Evolutionary conservation across 2,888 invertebrate species (phyloP).

Genomic region (Craniophora ligustri): DNA sequence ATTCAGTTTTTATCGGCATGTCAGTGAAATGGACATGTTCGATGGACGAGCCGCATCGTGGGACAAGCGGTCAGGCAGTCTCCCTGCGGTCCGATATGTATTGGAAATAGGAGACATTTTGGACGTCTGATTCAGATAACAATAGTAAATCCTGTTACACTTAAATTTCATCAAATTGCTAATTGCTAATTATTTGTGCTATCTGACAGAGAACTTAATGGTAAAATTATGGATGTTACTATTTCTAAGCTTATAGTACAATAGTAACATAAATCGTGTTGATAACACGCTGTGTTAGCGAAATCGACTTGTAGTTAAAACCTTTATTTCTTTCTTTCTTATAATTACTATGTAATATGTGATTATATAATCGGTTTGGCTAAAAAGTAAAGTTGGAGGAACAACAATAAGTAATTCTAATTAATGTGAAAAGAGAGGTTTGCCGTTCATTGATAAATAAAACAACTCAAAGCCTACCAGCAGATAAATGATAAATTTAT

Average conservation of each 20-base stretch:
- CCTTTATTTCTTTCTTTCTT: too few relatives aligned
- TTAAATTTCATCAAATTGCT: constrained; percentile 1
- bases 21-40: constrained; percentile 65
- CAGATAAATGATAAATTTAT: background rate
- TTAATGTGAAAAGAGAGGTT: background rate
- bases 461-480: background rate
- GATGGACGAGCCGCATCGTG: constrained; percentile 67
- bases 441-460: background rate
- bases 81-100: constrained; percentile 33
- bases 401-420: background rate
- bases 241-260: background rate
- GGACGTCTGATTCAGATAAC: constrained; percentile 9
- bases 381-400: background rate
- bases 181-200: too few relatives aligned
- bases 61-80: constrained; percentile 50
- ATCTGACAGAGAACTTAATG: too few relatives aligned
- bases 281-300: background rate
- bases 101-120: constrained; percentile 34
- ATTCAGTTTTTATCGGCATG: constrained; percentile 63
- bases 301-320: background rate
- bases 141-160: constrained; percentile 9
- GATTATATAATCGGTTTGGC: background rate
- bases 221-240: background rate
- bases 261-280: background rate
- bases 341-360: too few relatives aligned